phyloP scores from a whole-genome alignment of 2,113 vertebrate species.

The Xyliphius kryptos region DNA sequence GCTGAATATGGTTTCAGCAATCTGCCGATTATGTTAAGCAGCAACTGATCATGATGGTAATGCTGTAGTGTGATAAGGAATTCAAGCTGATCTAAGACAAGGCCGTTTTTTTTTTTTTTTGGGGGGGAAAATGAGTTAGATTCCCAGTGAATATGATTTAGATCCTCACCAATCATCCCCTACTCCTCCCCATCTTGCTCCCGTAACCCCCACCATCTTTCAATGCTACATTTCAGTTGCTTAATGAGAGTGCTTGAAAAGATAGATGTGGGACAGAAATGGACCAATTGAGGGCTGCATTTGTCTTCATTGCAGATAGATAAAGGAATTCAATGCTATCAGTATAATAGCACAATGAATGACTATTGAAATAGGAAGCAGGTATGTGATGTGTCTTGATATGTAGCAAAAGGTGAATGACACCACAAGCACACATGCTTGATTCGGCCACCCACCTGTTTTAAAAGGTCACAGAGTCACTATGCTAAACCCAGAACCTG shows the following conservation, averaged over 20 bases:
- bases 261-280: conserved; percentile 11
- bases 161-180: conserved; percentile 23
- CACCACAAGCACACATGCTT: conserved; percentile 55
- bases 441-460: conserved; percentile 53
- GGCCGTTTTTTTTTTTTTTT: conserved; percentile 12
- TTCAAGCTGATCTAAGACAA: conserved; percentile 33
- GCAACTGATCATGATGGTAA: conserved; percentile 34
- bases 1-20: conserved; percentile 24
- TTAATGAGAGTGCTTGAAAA: neutral
- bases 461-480: conserved; percentile 58
- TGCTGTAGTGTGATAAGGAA: conserved; percentile 40
- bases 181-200: conserved; percentile 6
- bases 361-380: conserved; percentile 39
- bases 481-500: conserved; percentile 49
- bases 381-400: too few relatives aligned
- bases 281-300: conserved; percentile 17
- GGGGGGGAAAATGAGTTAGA: conserved; percentile 8
- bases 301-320: conserved; percentile 28
- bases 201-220: conserved; percentile 1
- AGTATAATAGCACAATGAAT: conserved; percentile 44
- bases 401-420: conserved; percentile 43
- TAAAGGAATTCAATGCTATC: conserved; percentile 38
- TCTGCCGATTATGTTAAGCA: conserved; percentile 23
- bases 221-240: conserved; percentile 20
- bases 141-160: conserved; percentile 34